Evolutionary conservation across 2,888 invertebrate species (phyloP).

Genomic region (Drosophila flavopinicola): DNA sequence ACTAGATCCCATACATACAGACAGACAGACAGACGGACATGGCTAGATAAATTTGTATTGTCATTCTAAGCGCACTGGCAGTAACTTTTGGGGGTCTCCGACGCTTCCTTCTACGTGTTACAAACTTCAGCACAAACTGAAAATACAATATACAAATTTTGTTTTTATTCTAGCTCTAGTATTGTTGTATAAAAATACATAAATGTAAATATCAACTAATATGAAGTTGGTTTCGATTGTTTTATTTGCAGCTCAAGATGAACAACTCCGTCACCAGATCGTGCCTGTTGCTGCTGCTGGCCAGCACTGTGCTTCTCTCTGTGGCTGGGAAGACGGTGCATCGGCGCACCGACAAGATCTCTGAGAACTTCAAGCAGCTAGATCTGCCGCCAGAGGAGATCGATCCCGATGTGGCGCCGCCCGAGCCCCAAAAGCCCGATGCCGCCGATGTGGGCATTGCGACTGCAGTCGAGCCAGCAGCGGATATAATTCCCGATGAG

Average conservation of each 20-base stretch:
- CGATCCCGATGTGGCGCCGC: conserved; percentile 83
- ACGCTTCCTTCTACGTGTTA: too few species aligned
- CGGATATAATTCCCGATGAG: conserved; percentile 38
- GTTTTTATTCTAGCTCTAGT: too few species aligned
- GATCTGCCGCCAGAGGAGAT: conserved; percentile 82
- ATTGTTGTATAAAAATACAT: too few species aligned
- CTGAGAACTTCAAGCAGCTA: conserved; percentile 81
- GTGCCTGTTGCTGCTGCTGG: conserved; percentile 59
- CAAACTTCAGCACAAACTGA: too few species aligned
- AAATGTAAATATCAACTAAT: too few species aligned
- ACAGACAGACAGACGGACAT: too few species aligned
- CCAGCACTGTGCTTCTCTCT: conserved; percentile 38
- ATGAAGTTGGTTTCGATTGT: conserved; percentile 9
- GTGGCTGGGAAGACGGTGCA: conserved; percentile 70
- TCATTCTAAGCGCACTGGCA: too few species aligned
- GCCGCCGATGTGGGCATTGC: conserved; percentile 15
- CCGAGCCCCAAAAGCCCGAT: conserved; percentile 48
- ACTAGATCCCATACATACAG: too few species aligned
- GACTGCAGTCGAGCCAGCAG: background rate
- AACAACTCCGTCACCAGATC: conserved; percentile 20
- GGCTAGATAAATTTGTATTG: too few species aligned
- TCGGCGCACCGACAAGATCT: conserved; percentile 80
- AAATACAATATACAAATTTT: too few species aligned
- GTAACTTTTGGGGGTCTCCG: too few species aligned
- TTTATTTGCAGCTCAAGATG: conserved; percentile 54